Conservation (phyloP, 1,140 invertebrate species). For the Drosophila elegans region DNA sequence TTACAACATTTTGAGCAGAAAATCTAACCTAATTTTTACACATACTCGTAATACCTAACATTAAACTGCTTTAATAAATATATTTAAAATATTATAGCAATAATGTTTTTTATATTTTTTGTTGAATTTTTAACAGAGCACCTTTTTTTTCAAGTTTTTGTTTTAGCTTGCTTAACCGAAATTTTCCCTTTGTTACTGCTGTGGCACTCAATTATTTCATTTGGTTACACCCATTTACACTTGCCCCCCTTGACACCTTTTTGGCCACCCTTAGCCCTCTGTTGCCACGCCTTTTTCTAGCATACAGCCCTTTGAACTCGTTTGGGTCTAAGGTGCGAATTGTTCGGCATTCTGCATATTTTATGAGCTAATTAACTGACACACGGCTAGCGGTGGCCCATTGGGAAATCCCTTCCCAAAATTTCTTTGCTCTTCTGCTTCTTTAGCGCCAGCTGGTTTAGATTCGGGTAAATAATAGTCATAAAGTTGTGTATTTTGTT, state of each 20-base stretch:
- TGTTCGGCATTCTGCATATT: constrained; percentile 78
- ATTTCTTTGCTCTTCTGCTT: constrained; percentile 1
- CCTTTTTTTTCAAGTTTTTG: background rate
- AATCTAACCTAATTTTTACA: too few species aligned
- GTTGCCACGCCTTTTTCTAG: constrained; percentile 4
- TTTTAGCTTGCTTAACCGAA: background rate
- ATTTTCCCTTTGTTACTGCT: constrained; percentile 38
- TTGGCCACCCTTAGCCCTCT: background rate
- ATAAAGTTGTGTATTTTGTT: constrained; percentile 49
- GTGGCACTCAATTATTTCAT: constrained; percentile 74
- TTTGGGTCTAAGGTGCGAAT: constrained; percentile 70
- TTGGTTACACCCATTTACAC: constrained; percentile 38
- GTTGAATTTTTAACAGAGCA: background rate
- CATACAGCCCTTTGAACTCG: constrained; percentile 46
- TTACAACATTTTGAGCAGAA: too few species aligned
- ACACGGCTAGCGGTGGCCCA: constrained; percentile 51
- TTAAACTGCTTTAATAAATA: too few species aligned
- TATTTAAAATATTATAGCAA: too few species aligned
- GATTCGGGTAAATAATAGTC: constrained; percentile 49
- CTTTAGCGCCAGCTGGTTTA: constrained; percentile 23
- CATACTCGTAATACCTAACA: too few species aligned
- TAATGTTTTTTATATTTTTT: background rate
- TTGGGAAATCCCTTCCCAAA: constrained; percentile 4
- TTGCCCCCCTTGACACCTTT: background rate
- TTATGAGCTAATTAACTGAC: constrained; percentile 83